Percentiles rank a stretch among this genome's conserved stretches.
These are phyloP conservation scores for Lycodopsis pacificus DNA, from an alignment of 2,797 vertebrate genomes.

Conservation along the genomic window DNA sequence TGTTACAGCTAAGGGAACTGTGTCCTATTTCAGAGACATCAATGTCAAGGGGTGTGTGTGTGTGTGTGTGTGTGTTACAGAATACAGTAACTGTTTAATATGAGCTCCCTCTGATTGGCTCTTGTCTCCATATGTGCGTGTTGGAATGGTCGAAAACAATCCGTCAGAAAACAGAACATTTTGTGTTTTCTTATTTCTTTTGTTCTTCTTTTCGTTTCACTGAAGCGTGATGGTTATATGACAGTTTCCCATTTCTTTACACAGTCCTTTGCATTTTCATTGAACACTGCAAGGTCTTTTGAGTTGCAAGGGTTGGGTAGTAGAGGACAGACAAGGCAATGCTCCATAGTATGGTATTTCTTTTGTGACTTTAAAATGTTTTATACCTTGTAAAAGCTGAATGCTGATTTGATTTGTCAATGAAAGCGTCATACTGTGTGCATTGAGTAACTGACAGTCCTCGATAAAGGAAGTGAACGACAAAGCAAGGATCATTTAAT, in stretches of 20 bases:
- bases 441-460: background rate
- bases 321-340: too few relatives aligned
- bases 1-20: conserved; percentile 69
- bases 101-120: background rate
- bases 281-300: too few relatives aligned
- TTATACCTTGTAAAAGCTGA: background rate
- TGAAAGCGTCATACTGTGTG: background rate
- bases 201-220: too few relatives aligned
- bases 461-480: conserved; percentile 6
- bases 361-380: too few relatives aligned
- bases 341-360: too few relatives aligned
- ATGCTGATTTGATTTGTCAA: conserved; percentile 9
- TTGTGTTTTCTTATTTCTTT: too few relatives aligned
- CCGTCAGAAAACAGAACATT: background rate
- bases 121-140: background rate
- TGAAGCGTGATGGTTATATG: too few relatives aligned
- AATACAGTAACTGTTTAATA: background rate
- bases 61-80: conserved; percentile 7
- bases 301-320: too few relatives aligned
- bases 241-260: too few relatives aligned
- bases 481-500: conserved; percentile 6
- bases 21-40: conserved; percentile 70
- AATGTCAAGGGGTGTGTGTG: conserved; percentile 47
- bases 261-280: too few relatives aligned
- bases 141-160: background rate